Conservation (phyloP, 2,888 invertebrate species). For the Ophion ellenae region DNA sequence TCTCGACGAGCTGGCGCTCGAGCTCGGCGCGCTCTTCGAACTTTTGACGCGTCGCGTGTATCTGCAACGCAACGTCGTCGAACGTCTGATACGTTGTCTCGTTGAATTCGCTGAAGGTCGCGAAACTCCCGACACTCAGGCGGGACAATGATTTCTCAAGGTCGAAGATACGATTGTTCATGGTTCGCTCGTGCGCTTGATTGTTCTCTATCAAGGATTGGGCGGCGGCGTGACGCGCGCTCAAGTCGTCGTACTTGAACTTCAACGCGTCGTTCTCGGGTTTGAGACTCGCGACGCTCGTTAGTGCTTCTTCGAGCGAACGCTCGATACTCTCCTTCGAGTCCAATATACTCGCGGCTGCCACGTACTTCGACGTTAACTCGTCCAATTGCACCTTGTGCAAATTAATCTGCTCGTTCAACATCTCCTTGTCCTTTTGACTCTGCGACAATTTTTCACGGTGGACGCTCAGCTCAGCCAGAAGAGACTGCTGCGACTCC, state of each 20-base stretch:
- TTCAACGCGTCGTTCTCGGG: conserved; percentile 77
- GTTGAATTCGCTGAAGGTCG: conserved; percentile 76
- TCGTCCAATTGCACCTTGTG: conserved; percentile 80
- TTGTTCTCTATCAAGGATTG: conserved; percentile 78
- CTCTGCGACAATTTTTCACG: conserved; percentile 73
- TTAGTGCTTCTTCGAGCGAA: conserved; percentile 79
- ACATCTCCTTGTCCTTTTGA: conserved; percentile 74
- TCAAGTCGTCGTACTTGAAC: conserved; percentile 78
- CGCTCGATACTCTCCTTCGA: conserved; percentile 82
- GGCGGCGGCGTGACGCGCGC: conserved; percentile 76
- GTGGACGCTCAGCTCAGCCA: conserved; percentile 72
- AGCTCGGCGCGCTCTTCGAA: conserved; percentile 81
- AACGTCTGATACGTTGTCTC: conserved; percentile 80
- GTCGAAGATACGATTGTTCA: conserved; percentile 73
- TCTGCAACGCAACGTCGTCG: conserved; percentile 78
- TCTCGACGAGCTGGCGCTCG: conserved; percentile 84
- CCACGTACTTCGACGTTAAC: conserved; percentile 79
- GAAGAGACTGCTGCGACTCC: conserved; percentile 73
- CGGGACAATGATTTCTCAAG: conserved; percentile 78
- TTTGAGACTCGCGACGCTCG: conserved; percentile 74
- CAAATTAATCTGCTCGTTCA: conserved; percentile 78
- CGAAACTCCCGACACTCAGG: conserved; percentile 76
- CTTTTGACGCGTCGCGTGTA: conserved; percentile 76
- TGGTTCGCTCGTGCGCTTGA: conserved; percentile 74
- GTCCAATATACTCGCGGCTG: conserved; percentile 77